Evolutionary conservation across 2,113 vertebrate species (phyloP).

Genomic region (Nothobranchius kuhntae): DNA sequence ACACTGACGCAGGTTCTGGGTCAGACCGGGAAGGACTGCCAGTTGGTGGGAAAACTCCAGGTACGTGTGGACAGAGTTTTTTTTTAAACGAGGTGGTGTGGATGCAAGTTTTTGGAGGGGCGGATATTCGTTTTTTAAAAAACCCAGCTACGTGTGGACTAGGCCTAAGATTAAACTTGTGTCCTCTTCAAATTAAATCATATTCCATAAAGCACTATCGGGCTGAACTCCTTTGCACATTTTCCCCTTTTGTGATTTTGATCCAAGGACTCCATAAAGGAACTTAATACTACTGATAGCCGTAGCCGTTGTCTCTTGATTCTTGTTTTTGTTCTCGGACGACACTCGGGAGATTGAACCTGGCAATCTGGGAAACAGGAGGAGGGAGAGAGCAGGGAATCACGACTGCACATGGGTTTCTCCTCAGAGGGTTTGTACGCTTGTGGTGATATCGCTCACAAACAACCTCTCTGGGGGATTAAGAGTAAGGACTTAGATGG

Average conservation of each 20-base stretch:
- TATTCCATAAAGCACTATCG: not conserved
- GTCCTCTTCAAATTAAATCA: too few relatives aligned
- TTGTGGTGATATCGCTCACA: constrained; percentile 60
- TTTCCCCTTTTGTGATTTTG: not conserved
- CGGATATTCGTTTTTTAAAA: too few relatives aligned
- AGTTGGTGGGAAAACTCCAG: too few relatives aligned
- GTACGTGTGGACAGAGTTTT: too few relatives aligned
- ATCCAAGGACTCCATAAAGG: not conserved
- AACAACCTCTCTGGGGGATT: constrained; percentile 72
- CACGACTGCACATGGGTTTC: constrained; percentile 35
- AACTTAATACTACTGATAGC: too few relatives aligned
- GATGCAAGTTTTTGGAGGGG: too few relatives aligned
- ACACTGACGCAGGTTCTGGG: too few relatives aligned
- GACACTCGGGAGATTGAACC: not conserved
- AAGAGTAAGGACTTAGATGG: constrained; percentile 61
- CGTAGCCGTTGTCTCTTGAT: not conserved
- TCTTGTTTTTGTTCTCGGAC: not conserved
- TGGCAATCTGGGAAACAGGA: not conserved
- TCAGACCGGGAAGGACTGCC: too few relatives aligned
- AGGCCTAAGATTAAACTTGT: too few relatives aligned
- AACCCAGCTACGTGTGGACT: too few relatives aligned
- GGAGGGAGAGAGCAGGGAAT: not conserved
- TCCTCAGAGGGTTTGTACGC: constrained; percentile 40
- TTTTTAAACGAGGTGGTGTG: too few relatives aligned
- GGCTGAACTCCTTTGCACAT: not conserved